Percentiles rank a stretch among this genome's conserved stretches.
phyloP scores from a whole-genome alignment of 2,888 invertebrate genomes.

The Caenorhabditis sp. region DNA sequence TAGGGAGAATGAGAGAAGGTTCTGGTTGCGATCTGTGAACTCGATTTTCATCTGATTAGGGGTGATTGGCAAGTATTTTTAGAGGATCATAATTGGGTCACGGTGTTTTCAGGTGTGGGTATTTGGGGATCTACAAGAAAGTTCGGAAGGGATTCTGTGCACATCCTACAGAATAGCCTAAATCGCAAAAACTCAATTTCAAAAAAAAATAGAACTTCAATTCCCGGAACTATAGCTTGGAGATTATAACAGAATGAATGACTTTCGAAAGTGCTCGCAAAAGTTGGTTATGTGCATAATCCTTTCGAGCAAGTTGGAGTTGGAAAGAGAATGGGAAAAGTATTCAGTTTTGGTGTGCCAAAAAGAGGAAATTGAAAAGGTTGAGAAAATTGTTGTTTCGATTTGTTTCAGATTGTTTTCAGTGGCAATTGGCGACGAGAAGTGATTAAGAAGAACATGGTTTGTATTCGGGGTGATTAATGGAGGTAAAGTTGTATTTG shows the following conservation, averaged over 20 bases:
- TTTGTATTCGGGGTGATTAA: neutral
- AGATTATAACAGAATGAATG: neutral
- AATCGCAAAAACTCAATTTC: too few relatives aligned
- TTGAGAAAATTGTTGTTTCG: too few relatives aligned
- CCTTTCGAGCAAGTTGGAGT: neutral
- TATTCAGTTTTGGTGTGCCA: neutral
- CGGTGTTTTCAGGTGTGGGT: neutral
- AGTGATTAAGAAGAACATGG: neutral
- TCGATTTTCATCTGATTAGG: conserved; percentile 8
- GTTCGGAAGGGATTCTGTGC: too few relatives aligned
- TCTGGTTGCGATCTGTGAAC: conserved; percentile 10
- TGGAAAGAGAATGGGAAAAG: neutral
- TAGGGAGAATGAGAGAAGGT: neutral
- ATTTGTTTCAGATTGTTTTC: neutral
- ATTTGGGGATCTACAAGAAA: too few relatives aligned
- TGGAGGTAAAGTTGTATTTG: neutral
- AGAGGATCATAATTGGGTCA: neutral
- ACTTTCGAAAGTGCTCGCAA: neutral
- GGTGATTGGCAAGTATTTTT: neutral
- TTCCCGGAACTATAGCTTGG: too few relatives aligned
- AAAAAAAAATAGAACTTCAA: too few relatives aligned
- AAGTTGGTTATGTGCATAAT: conserved; percentile 7
- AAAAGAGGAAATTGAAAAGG: too few relatives aligned
- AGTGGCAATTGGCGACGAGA: neutral
- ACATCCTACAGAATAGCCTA: too few relatives aligned